Base-by-base conservation (phyloP, 2,113 vertebrate genomes). In the Baryphthengus martii region DNA sequence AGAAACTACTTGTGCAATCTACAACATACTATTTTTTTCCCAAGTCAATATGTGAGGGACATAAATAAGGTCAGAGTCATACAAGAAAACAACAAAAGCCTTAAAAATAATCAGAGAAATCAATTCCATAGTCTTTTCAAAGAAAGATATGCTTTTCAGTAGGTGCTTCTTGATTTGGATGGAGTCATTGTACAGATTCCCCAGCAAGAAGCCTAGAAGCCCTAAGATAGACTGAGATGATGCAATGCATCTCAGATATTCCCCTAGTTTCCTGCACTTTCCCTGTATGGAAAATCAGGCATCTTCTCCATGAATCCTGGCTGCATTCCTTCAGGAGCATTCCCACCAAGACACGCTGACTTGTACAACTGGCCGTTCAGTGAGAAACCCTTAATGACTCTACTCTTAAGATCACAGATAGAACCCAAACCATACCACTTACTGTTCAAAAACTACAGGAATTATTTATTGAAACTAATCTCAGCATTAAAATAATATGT, bases 351-450 rank as follows among this genome's bases (percentile, higher is more conserved):
- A 62, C 45, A 78, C 6, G 11, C 39, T 45, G 23, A 17, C n/a
- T 31, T 42, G 25, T 66, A 67, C 63, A 52, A 39, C 31, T 35
- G 13, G 13, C 33, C 44, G 33, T 44, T 87, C 37, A 62, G 39
- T 53, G 55, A 53, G 63, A 87, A 70, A 37, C 33, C 21, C 21
- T 55, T 55, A 26, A 45, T 17, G 33, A 45, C 39, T 85, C 5
- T 15, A 28, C 9, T 37, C 15, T 33, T 71, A 71, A 55, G 28
- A 28, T 45, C 23, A 78, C 28, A 71, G 39, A 23, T 62, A 70
- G 40, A 16, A 56, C 35, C 29, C 49, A 20, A 65, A 49, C 19
- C 1, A 0, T 44, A 52, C 33, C 3, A 1, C 20, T 42, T 14
- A 10, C 35, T 65, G 25, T 42, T 56, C 58, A 56, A 72, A 65